These are phyloP conservation scores for Acromyrmex charruanus DNA, from an alignment of 1,140 invertebrate species.

Conservation along the genomic window DNA sequence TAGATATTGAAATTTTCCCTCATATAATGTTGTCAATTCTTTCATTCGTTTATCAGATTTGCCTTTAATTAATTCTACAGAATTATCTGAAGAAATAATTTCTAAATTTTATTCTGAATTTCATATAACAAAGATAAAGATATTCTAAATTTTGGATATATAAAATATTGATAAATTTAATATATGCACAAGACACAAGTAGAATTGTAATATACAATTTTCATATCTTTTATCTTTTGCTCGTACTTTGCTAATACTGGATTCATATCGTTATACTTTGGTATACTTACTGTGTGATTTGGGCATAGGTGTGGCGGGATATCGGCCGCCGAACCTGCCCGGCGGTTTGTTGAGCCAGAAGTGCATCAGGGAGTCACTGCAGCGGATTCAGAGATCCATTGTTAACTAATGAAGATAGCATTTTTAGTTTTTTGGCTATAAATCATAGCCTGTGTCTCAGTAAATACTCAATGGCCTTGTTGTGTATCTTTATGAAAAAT, in stretches of 20 bases:
- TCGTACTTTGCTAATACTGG: not conserved
- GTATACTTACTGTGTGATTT: constrained; percentile 78
- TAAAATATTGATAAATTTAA: constrained; percentile 3
- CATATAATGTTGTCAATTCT: constrained; percentile 5
- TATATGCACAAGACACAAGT: not conserved
- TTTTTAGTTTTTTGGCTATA: not conserved
- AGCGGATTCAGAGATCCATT: constrained; percentile 50
- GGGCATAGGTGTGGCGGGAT: constrained; percentile 80
- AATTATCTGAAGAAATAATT: not conserved
- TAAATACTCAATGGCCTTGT: not conserved
- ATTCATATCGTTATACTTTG: not conserved
- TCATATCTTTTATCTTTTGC: not conserved
- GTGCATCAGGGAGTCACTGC: constrained; percentile 78
- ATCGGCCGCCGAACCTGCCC: constrained; percentile 81
- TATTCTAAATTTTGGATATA: not conserved
- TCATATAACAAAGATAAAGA: not conserved
- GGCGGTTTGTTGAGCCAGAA: constrained; percentile 84
- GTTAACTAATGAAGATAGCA: not conserved
- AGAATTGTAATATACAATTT: not conserved
- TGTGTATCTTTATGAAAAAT: not conserved
- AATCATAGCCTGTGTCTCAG: not conserved
- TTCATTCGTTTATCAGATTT: not conserved
- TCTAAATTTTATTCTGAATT: not conserved
- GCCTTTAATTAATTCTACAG: not conserved
- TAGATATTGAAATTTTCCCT: constrained; percentile 10